These are phyloP conservation scores for Yponomeuta plumbellus DNA, from an alignment of 2,888 invertebrate species.

Conservation along the genomic window DNA sequence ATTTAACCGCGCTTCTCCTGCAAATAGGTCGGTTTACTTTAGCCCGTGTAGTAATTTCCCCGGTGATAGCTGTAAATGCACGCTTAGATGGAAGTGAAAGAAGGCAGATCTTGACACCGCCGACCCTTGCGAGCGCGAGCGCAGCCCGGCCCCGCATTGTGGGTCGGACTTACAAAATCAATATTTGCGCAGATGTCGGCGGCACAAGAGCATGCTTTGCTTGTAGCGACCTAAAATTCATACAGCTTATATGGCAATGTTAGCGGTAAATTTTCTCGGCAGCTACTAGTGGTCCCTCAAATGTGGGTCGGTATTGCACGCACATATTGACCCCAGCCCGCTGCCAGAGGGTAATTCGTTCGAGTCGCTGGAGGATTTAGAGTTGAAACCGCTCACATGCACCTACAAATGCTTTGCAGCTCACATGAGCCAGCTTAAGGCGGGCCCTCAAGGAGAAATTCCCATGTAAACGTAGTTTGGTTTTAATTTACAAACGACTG, in stretches of 20 bases:
- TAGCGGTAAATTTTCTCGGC: constrained; percentile 76
- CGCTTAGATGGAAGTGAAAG: constrained; percentile 8
- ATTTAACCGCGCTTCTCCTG: not conserved
- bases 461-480: no score
- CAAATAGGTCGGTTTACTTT: not conserved
- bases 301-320: constrained; percentile 72
- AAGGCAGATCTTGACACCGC: constrained; percentile 9
- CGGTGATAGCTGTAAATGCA: not conserved
- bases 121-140: constrained; percentile 24
- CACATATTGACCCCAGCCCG: constrained; percentile 59
- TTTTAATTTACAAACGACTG: no score
- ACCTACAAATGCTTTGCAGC: not conserved
- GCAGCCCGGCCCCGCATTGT: constrained; percentile 49
- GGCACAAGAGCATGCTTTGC: constrained; percentile 72
- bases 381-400: not conserved
- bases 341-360: constrained; percentile 17
- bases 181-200: constrained; percentile 76
- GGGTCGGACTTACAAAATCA: constrained; percentile 72
- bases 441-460: no score
- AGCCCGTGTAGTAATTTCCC: not conserved
- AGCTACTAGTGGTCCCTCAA: constrained; percentile 74
- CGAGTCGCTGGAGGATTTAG: constrained; percentile 3
- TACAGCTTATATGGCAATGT: constrained; percentile 74
- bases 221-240: constrained; percentile 75
- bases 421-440: not conserved